phyloP scores from a whole-genome alignment of 2,888 invertebrate species.

The Nysson spinosus region DNA sequence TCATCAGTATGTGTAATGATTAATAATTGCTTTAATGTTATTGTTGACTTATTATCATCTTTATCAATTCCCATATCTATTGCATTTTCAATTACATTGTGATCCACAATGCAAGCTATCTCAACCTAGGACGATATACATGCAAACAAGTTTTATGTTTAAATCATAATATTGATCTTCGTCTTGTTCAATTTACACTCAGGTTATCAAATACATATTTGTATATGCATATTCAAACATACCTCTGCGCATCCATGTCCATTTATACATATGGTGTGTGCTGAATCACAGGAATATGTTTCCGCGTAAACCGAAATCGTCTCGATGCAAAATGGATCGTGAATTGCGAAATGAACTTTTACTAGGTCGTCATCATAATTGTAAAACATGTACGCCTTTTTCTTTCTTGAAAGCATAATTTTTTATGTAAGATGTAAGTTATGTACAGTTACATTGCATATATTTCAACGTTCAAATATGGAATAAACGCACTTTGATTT shows the following conservation, averaged over 20 bases:
- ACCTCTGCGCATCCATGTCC: constrained; percentile 23
- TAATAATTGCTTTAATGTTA: constrained; percentile 23
- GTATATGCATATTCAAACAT: not conserved
- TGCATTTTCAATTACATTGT: constrained; percentile 33
- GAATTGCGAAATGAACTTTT: constrained; percentile 49
- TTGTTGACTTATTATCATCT: constrained; percentile 1
- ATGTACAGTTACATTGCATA: not conserved
- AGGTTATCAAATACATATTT: no score
- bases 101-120: constrained; percentile 39
- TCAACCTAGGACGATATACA: no score
- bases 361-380: constrained; percentile 50
- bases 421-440: not conserved
- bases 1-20: constrained; percentile 27
- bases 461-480: no score
- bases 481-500: no score
- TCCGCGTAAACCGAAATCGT: constrained; percentile 19
- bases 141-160: no score
- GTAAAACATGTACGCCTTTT: constrained; percentile 52
- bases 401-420: constrained; percentile 22
- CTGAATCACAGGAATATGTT: not conserved
- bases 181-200: no score
- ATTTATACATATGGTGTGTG: constrained; percentile 15
- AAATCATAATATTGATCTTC: no score
- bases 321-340: constrained; percentile 55
- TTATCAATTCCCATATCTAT: constrained; percentile 9